Conservation (phyloP, 2,888 invertebrate genomes). For the Helleia helle region DNA sequence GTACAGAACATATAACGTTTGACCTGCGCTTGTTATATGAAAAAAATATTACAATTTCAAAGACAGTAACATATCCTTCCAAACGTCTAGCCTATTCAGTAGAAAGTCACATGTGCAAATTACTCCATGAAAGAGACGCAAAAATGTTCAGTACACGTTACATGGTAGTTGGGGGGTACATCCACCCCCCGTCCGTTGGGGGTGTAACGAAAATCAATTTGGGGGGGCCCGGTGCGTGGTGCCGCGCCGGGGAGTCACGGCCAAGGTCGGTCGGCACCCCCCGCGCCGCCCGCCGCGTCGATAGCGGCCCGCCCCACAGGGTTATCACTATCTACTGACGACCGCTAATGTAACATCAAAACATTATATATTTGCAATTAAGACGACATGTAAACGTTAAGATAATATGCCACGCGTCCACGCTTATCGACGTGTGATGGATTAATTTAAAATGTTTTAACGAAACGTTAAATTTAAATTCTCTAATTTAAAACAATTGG, state of each 20-base stretch:
- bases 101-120: neutral
- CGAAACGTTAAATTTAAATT: too few relatives aligned
- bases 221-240: constrained; percentile 37
- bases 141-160: constrained; percentile 25
- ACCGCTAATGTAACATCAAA: too few relatives aligned
- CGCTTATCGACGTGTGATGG: too few relatives aligned
- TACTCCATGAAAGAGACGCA: constrained; percentile 19
- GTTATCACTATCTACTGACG: constrained; percentile 12
- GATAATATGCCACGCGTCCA: too few relatives aligned
- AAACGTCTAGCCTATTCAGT: neutral
- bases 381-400: too few relatives aligned
- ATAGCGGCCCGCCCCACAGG: constrained; percentile 19
- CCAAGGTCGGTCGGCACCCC: constrained; percentile 58
- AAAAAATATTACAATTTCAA: too few relatives aligned
- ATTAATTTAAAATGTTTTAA: too few relatives aligned
- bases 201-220: constrained; percentile 51
- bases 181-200: constrained; percentile 20
- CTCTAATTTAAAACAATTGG: too few relatives aligned
- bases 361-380: too few relatives aligned
- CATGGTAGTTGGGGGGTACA: constrained; percentile 17
- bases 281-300: constrained; percentile 28
- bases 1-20: too few relatives aligned
- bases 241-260: constrained; percentile 60
- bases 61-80: too few relatives aligned
- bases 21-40: too few relatives aligned